These are phyloP conservation scores for Fabriciana adippe DNA, from an alignment of 2,888 invertebrate species.

Conservation along the genomic window DNA sequence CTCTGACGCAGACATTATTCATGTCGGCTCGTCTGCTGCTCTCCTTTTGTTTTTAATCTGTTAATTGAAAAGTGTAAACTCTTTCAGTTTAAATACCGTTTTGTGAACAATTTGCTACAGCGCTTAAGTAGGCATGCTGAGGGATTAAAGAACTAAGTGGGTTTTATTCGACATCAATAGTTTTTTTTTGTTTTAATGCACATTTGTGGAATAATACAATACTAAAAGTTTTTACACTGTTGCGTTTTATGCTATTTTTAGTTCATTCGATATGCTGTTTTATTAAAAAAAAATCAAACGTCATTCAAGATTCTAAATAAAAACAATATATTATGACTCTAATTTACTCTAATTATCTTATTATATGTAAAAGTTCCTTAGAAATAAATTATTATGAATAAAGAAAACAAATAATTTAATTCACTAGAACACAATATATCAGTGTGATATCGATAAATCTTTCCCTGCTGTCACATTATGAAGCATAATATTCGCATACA, in stretches of 20 bases:
- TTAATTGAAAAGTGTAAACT: slow-evolving; percentile 25
- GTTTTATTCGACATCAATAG: slow-evolving; percentile 3
- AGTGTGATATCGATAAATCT: slow-evolving; percentile 4
- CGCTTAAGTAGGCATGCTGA: slow-evolving; percentile 15
- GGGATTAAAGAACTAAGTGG: slow-evolving; percentile 6
- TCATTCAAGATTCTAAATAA: too few species aligned
- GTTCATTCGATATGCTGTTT: too few species aligned
- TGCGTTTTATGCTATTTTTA: too few species aligned
- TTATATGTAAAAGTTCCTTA: too few species aligned
- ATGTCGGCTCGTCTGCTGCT: slow-evolving; percentile 14
- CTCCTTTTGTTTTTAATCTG: slow-evolving; percentile 20
- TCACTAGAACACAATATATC: slow-evolving; percentile 1
- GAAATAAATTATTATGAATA: too few species aligned
- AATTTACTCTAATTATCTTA: too few species aligned
- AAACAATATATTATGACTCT: too few species aligned
- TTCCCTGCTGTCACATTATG: slow-evolving; percentile 14
- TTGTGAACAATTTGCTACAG: slow-evolving; percentile 19
- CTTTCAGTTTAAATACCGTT: slow-evolving; percentile 12
- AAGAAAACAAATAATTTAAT: neutral
- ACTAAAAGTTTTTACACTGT: too few species aligned
- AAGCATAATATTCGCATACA: slow-evolving; percentile 20
- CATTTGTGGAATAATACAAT: neutral
- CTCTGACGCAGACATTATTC: slow-evolving; percentile 25
- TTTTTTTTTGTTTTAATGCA: neutral
- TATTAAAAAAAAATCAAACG: too few species aligned